Percentiles rank a stretch among this genome's conserved stretches.
Evolutionary conservation across 2,888 invertebrate species (phyloP).

Genomic region (Operophtera brumata): DNA sequence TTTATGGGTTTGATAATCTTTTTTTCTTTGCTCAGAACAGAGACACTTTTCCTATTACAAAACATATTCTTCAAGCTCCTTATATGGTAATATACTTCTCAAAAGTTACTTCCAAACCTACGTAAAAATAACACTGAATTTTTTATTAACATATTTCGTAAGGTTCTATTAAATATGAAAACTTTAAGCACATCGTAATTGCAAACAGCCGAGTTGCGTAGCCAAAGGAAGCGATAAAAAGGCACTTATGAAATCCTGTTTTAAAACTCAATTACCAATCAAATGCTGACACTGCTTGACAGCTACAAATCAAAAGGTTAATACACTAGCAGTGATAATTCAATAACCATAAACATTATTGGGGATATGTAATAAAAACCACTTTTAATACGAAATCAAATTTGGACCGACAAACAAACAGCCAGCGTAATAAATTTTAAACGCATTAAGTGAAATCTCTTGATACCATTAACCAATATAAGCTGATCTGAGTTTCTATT

Average conservation of each 20-base stretch:
- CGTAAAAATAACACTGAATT: too few species aligned
- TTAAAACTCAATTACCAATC: neutral
- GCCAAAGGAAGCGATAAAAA: too few species aligned
- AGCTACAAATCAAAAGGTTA: constrained; percentile 29
- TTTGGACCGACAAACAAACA: constrained; percentile 61
- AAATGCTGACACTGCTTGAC: neutral
- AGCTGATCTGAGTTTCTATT: constrained; percentile 33
- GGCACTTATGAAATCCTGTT: neutral
- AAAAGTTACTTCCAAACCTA: too few species aligned
- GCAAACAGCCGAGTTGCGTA: too few species aligned
- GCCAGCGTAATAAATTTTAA: constrained; percentile 69
- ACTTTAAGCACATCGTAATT: too few species aligned
- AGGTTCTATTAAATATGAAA: too few species aligned
- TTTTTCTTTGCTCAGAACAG: neutral
- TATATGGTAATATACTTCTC: too few species aligned
- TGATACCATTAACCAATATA: constrained; percentile 42
- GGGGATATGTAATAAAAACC: constrained; percentile 58
- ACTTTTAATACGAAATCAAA: constrained; percentile 68
- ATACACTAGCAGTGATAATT: constrained; percentile 46
- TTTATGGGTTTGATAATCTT: constrained; percentile 28
- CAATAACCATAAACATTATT: constrained; percentile 57
- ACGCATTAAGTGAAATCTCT: constrained; percentile 69
- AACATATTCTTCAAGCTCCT: too few species aligned
- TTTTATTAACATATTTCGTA: too few species aligned
- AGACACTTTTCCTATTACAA: too few species aligned